Base-by-base conservation (phyloP, 2,797 vertebrate species). In the Harpagifer antarcticus region DNA sequence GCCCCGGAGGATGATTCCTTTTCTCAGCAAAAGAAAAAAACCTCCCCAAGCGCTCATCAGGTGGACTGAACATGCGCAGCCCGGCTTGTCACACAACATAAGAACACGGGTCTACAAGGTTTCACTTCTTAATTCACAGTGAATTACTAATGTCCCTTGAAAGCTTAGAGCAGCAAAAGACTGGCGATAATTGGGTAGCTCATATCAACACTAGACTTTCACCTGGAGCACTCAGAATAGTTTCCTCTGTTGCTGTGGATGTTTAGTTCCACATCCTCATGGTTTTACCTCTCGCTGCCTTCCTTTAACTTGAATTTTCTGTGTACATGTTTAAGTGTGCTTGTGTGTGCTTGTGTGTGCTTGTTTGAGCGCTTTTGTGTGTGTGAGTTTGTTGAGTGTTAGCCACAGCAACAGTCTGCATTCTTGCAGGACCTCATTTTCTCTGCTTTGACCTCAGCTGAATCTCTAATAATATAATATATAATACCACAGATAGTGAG, bases 121-220 rank as follows among this genome's bases (percentile, higher is more conserved):
- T 88, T 91, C 87, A 79, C 86, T 92, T 92, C 91, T 88, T 82
- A 40, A 74, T 86, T 84, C 78, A 77, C 73, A 54, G 68, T 73
- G 75, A 89, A 61, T 79, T 45, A 72, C 80, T 81, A 56, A 85
- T 83, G 71, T 83, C 80, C 76, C 63, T 79, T 86, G 73, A 87
- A 87, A 78, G 63, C 72, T 63, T 59, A 23, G 45, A 42, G 80
- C 16, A 62, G 58, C 69, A 49, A 3, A 62, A 72, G 49, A 72
- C 48, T 14, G 23, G 49, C n/a, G 45, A 68, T 72, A 78, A 76
- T 65, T 65, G 58, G 81, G 66, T 80, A 66, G 74, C 79, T 84
- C 42, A n/a, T 20, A 68, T 82, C 56, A 59, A 15, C 43, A 60
- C 43, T 31, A 50, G 17, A 55, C 48, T 68, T 68, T 74, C 62